Evolutionary conservation across 2,888 invertebrate genomes (phyloP), one percentile per base, ranked within the genome.

Genomic region (Noctua pronuba): DNA sequence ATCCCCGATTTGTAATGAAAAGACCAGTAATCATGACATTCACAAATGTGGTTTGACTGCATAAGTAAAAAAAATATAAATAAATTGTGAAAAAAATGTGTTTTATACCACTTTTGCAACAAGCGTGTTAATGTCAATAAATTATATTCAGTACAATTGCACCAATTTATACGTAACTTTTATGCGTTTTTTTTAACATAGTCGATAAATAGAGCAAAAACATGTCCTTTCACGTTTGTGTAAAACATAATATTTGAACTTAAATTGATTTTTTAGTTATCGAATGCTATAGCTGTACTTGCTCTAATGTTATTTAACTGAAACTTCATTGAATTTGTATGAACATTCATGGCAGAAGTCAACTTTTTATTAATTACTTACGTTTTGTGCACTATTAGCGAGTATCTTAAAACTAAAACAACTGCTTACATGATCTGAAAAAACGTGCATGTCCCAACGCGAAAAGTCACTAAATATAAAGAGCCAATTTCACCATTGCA

Each of bases 381-480:
- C 2, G 28, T 68, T 49, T 68, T 68, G 68, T 69, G 69, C 69
- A n/a, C 18, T 49, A 1, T 8, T 38, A 69, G n/a, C 38, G 11
- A 38, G 38, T n/a, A 60, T 31, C 18, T 7, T 38, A 38, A 7
- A 1, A 0, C 7, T 38, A 38, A 38, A 38, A 21, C 31, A 41
- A 66, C n/a, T 16, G 5, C 4, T 65, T 38, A 41, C 35, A 65
- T 65, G 60, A 18, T 65, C 5, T 58, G 21, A 38, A 38, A 52
- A 28, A 69, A 52, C 35, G 16, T 70, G 21, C 21, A 31, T 11
- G 18, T 64, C 10, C 1, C 11, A 41, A 86, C 75, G 77, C 73
- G 28, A 74, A 86, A 86, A 86, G 77, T 78, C 82, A 76, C 85
- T 84, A 75, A 73, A 28, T 38, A 35, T 38, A 31, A 16, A 28